Evolutionary conservation across 1,140 invertebrate genomes (phyloP).

Genomic region (Atopsyche davidsoni): DNA sequence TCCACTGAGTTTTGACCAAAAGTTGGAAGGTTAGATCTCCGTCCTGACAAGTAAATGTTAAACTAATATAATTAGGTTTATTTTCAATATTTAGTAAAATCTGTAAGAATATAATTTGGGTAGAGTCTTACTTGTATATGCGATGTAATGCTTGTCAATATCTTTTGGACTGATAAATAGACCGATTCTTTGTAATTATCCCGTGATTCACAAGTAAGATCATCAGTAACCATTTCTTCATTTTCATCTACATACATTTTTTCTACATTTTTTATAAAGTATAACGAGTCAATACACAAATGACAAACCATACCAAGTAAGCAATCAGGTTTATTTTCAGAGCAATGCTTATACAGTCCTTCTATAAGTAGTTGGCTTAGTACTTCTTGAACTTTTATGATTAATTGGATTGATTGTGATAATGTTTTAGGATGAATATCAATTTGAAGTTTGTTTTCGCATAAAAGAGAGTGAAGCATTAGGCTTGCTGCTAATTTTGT

Average conservation of each 20-base stretch:
- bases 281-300: conserved; percentile 8
- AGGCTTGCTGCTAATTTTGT: conserved; percentile 16
- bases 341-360: conserved; percentile 7
- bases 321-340: conserved; percentile 7
- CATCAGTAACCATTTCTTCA: conserved; percentile 2
- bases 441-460: conserved; percentile 3
- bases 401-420: conserved; percentile 2
- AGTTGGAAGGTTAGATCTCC: too few relatives aligned
- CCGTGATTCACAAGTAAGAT: too few relatives aligned
- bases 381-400: conserved; percentile 1
- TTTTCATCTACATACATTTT: conserved; percentile 4
- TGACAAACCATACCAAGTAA: conserved; percentile 17
- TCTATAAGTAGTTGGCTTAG: conserved; percentile 12
- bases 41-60: too few relatives aligned
- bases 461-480: conserved; percentile 17
- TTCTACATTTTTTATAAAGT: conserved; percentile 3
- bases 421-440: conserved; percentile 13
- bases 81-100: too few relatives aligned
- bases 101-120: too few relatives aligned
- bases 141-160: background rate
- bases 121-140: conserved; percentile 13
- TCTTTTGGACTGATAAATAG: background rate
- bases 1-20: too few relatives aligned
- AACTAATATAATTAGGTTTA: too few relatives aligned
- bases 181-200: conserved; percentile 3